Conservation (phyloP, 2,113 vertebrate genomes). For the Serilophus lunatus region DNA sequence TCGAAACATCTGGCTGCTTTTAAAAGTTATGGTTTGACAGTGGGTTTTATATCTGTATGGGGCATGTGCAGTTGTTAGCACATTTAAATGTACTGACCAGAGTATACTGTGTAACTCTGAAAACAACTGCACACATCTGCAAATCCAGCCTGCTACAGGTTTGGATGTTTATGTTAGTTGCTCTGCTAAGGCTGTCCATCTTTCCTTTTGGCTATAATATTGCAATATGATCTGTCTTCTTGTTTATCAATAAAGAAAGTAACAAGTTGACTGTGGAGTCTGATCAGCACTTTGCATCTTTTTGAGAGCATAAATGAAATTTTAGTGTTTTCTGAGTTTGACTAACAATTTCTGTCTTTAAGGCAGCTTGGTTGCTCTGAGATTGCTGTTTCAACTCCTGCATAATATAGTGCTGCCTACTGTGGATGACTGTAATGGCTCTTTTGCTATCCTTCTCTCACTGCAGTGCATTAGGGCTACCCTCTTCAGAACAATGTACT, state of each 20-base stretch:
- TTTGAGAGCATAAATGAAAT: constrained; percentile 71
- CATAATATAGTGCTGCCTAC: constrained; percentile 6
- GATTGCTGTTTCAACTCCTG: constrained; percentile 51
- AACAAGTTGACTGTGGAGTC: constrained; percentile 44
- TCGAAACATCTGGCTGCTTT: background rate
- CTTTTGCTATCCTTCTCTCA: constrained; percentile 45
- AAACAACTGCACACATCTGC: background rate
- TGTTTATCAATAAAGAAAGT: constrained; percentile 63
- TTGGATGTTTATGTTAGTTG: constrained; percentile 28
- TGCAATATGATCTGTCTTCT: constrained; percentile 45
- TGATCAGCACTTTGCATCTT: constrained; percentile 61
- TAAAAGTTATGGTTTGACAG: background rate
- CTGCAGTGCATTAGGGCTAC: background rate
- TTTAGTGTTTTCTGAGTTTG: constrained; percentile 63
- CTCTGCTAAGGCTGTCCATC: constrained; percentile 43
- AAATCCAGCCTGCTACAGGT: constrained; percentile 34
- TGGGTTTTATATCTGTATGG: background rate
- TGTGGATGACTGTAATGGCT: background rate
- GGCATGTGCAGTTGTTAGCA: background rate
- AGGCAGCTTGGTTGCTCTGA: constrained; percentile 59
- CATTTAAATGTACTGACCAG: background rate
- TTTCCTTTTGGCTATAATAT: constrained; percentile 52
- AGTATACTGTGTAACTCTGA: background rate
- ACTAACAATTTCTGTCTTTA: constrained; percentile 66
- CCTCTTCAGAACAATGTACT: constrained; percentile 14